These are phyloP conservation scores for Phaethon lepturus DNA, from an alignment of 2,113 vertebrate species.

Conservation along the genomic window DNA sequence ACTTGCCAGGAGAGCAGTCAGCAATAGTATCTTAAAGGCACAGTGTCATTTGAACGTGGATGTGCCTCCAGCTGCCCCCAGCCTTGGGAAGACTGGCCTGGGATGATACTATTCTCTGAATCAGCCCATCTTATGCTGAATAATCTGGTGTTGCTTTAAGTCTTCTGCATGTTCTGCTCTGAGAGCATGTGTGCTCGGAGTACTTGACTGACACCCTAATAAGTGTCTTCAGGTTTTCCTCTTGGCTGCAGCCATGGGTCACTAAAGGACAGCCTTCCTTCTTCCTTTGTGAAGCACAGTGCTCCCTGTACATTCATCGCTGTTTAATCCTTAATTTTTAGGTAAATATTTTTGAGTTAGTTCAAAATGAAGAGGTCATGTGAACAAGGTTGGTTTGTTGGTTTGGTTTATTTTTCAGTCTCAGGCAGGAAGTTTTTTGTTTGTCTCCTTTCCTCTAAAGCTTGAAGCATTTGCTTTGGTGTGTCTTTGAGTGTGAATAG, in stretches of 20 bases:
- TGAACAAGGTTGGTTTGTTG: not conserved
- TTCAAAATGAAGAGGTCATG: not conserved
- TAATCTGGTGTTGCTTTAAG: not conserved
- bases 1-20: not conserved
- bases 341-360: not conserved
- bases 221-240: not conserved
- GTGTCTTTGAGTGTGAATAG: not conserved
- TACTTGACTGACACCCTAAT: not conserved
- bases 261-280: not conserved
- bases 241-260: not conserved
- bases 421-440: not conserved
- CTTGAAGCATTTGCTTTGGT: not conserved
- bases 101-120: not conserved
- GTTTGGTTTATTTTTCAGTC: not conserved
- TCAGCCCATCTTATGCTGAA: not conserved
- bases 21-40: not conserved
- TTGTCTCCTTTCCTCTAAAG: not conserved
- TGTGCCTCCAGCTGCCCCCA: not conserved
- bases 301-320: not conserved
- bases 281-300: not conserved
- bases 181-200: not conserved
- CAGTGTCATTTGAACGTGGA: accelerated
- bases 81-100: not conserved
- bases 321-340: not conserved
- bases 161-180: not conserved